Percentiles rank a stretch among this genome's conserved stretches.
Evolutionary conservation across 1,140 invertebrate species (phyloP).

Genomic region (Cecropterus lyciades): DNA sequence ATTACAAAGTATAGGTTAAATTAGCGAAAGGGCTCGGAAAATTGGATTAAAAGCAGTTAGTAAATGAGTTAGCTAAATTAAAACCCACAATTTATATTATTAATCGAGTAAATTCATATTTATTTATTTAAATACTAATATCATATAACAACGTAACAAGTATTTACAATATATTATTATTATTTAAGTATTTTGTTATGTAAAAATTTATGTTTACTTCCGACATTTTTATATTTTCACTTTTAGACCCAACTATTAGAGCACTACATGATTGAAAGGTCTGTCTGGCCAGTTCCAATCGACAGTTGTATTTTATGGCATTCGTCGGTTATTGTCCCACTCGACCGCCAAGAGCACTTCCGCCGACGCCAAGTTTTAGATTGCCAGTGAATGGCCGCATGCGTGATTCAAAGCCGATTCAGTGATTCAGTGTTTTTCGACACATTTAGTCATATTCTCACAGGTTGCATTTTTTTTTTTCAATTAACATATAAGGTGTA

Average conservation of each 20-base stretch:
- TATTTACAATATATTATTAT: no score
- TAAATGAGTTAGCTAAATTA: slow-evolving; percentile 11
- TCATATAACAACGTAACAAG: no score
- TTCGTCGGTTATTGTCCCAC: slow-evolving; percentile 4
- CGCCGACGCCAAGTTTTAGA: background rate
- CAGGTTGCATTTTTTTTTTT: no score
- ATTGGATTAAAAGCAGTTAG: slow-evolving; percentile 34
- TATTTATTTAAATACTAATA: no score
- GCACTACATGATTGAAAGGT: background rate
- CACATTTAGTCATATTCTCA: no score
- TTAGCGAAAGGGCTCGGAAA: slow-evolving; percentile 35
- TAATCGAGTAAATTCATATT: background rate
- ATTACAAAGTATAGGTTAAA: slow-evolving; percentile 53
- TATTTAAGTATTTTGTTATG: no score
- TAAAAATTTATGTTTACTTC: no score
- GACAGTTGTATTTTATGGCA: background rate
- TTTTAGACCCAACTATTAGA: no score
- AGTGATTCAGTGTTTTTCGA: background rate
- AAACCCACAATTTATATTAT: slow-evolving; percentile 1
- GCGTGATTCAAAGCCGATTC: background rate
- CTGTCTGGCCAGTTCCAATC: background rate
- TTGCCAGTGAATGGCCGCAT: background rate
- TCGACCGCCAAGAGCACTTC: background rate
- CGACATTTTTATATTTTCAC: no score
- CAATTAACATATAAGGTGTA: no score